phyloP scores from a whole-genome alignment of 1,140 invertebrate genomes.

The Polypedilum vanderplanki region DNA sequence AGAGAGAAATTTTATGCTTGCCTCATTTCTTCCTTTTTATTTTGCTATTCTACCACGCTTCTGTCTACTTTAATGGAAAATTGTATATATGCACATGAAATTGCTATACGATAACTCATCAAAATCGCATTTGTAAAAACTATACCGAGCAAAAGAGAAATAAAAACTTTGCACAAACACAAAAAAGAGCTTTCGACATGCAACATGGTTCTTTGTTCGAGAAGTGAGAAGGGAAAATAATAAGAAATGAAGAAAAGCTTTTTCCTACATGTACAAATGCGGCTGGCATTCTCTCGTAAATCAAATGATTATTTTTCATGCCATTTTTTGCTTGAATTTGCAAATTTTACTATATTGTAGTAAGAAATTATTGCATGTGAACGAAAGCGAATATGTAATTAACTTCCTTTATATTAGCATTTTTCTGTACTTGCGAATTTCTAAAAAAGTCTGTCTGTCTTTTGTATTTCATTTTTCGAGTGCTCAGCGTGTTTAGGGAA shows the following conservation, averaged over 20 bases:
- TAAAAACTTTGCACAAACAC: neutral
- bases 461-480: too few relatives aligned
- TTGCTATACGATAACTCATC: neutral
- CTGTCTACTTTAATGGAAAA: too few relatives aligned
- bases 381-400: too few relatives aligned
- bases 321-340: neutral
- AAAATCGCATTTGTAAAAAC: slow-evolving; percentile 18
- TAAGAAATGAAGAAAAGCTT: neutral
- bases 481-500: too few relatives aligned
- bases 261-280: neutral
- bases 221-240: neutral
- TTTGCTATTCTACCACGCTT: too few relatives aligned
- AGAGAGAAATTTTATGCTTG: too few relatives aligned
- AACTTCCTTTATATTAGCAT: too few relatives aligned
- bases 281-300: neutral
- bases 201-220: neutral
- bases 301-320: slow-evolving; percentile 28
- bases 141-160: neutral
- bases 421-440: too few relatives aligned
- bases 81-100: too few relatives aligned
- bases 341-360: neutral
- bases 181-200: neutral
- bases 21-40: too few relatives aligned
- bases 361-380: too few relatives aligned
- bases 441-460: too few relatives aligned